Base-by-base conservation (phyloP, 1,140 invertebrate species). In the Diorhabda carinulata region DNA sequence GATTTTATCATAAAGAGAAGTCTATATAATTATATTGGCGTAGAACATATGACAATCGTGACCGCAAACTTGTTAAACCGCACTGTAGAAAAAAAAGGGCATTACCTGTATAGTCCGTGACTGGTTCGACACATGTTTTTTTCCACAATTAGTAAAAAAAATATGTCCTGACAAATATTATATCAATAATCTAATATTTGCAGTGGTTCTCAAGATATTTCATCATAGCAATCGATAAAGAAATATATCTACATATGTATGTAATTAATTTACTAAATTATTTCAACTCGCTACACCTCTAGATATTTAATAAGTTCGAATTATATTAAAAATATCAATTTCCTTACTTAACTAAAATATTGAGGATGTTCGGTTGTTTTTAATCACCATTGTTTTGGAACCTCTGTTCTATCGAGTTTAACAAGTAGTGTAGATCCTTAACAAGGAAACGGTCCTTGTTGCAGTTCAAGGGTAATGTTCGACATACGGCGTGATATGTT, bases 401-500 rank as follows among this genome's bases (percentile, higher is more conserved):
- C 25, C 25, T 25, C 25, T 25, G 25, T 25, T 25, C 60, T 61
- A 57, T 61, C 59, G 67, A n/a, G 40, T 56, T n/a, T 42, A 57
- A 43, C 59, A 43, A 61, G 66, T 43, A 72, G 67, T 71, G 61
- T 62, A 57, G 63, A 66, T 67, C 64, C 67, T 66, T 69, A 69
- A 71, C 62, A 61, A 57, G 67, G 56, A 69, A 52, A 52, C 6
- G 47, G 47, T 52, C 3, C 6, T n/a, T 8, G 6, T 52, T 52
- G 47, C 47, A 6, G 47, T n/a, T 52, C 6, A 25, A 52, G 4
- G 6, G 47, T 66, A 56, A 61, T 47, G 57, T 56, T 47, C 73
- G 70, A 77, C 77, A 77, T 74, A 77, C 70, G 75, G 77, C 70
- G 64, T 76, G 77, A 78, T 74, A 77, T 76, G 77, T 77, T 78